Percentiles rank a stretch among this genome's conserved stretches.
Evolutionary conservation across 2,888 invertebrate species (phyloP).

Genomic region (Oegoconia quadripuncta): DNA sequence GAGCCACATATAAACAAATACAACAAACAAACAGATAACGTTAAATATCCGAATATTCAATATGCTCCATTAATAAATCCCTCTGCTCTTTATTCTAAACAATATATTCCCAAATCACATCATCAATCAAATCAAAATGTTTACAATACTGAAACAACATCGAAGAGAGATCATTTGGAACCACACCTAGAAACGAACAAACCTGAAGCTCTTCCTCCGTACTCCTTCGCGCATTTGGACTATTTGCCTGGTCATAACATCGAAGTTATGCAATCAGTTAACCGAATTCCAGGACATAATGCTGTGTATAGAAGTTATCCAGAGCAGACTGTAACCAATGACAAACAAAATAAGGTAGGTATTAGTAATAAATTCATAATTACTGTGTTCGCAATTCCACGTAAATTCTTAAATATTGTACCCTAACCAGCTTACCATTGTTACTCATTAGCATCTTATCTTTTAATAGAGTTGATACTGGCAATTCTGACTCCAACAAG

Average conservation of each 20-base stretch:
- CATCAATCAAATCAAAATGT: neutral
- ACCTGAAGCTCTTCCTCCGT: slow-evolving; percentile 1
- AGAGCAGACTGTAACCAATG: neutral
- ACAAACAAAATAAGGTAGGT: slow-evolving; percentile 4
- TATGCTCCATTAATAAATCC: slow-evolving; percentile 28
- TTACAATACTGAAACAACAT: neutral
- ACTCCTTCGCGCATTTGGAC: slow-evolving; percentile 2
- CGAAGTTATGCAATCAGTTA: slow-evolving; percentile 25
- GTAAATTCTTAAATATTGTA: no score
- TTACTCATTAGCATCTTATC: no score
- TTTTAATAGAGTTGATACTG: no score
- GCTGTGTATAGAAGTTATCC: slow-evolving; percentile 26
- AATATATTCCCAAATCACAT: neutral
- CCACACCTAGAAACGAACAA: slow-evolving; percentile 21
- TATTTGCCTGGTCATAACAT: slow-evolving; percentile 30
- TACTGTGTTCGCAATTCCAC: no score
- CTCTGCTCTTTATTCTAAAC: neutral
- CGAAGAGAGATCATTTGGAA: slow-evolving; percentile 28
- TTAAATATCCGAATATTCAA: slow-evolving; percentile 20
- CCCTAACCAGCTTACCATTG: neutral
- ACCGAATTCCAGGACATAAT: slow-evolving; percentile 29
- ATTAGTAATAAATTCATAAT: no score
- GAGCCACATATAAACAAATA: slow-evolving; percentile 1
- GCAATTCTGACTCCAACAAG: no score
- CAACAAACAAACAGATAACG: neutral